These are phyloP conservation scores for Eurytemora carolleeae DNA, from an alignment of 1,140 invertebrate genomes.

Conservation along the genomic window DNA sequence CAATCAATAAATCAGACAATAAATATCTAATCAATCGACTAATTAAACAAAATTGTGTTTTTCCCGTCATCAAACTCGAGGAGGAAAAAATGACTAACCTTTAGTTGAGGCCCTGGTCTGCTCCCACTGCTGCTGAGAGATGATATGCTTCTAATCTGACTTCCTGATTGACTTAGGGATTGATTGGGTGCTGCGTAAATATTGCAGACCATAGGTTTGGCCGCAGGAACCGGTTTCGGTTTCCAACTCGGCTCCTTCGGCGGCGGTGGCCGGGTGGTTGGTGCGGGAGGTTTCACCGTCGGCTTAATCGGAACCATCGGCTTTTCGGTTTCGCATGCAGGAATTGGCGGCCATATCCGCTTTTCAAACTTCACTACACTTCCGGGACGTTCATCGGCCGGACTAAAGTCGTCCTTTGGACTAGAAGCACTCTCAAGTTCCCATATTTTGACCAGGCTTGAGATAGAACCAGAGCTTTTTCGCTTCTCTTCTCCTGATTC, in stretches of 20 bases:
- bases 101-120: no score
- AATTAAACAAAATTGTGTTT: no score
- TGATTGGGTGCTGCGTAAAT: background rate
- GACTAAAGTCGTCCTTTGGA: constrained; percentile 17
- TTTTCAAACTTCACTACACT: constrained; percentile 25
- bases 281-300: constrained; percentile 32
- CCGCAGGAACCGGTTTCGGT: background rate
- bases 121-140: no score
- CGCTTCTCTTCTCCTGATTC: no score
- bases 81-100: no score
- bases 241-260: background rate
- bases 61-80: no score
- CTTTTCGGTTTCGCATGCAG: constrained; percentile 32
- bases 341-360: constrained; percentile 33
- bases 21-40: no score
- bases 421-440: constrained; percentile 39
- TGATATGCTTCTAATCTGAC: no score
- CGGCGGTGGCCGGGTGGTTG: background rate
- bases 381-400: constrained; percentile 13
- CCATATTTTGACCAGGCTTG: constrained; percentile 76
- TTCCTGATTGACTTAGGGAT: no score
- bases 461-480: constrained; percentile 64
- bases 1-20: no score
- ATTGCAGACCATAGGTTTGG: background rate
- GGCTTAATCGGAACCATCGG: constrained; percentile 48